Evolutionary conservation across 1,140 invertebrate species (phyloP).

Genomic region (Drosophila trapezifrons): DNA sequence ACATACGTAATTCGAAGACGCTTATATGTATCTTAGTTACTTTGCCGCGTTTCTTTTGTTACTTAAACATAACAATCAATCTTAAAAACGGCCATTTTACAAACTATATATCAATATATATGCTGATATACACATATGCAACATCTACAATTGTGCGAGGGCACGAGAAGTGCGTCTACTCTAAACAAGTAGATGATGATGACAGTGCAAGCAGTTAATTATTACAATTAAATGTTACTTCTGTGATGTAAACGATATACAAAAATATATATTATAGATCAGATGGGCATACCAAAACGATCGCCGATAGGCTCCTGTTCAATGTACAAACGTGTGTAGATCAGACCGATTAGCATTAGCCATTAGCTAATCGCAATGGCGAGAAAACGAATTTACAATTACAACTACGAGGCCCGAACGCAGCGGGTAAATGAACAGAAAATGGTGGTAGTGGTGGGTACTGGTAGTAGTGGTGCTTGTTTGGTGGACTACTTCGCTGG

Average conservation of each 20-base stretch:
- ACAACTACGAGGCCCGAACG: conserved; percentile 45
- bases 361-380: conserved; percentile 18
- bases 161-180: conserved; percentile 28
- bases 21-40: conserved; percentile 18
- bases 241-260: conserved; percentile 66
- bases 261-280: conserved; percentile 66
- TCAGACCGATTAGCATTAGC: conserved; percentile 6
- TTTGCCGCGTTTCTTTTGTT: conserved; percentile 26
- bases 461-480: background rate
- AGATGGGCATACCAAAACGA: conserved; percentile 17
- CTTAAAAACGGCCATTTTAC: conserved; percentile 16
- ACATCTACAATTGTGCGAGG: conserved; percentile 41
- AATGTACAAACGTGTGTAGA: conserved; percentile 14
- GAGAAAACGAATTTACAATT: conserved; percentile 64
- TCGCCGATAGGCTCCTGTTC: conserved; percentile 8
- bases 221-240: conserved; percentile 27
- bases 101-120: conserved; percentile 25
- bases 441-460: conserved; percentile 45
- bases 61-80: conserved; percentile 46
- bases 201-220: conserved; percentile 8
- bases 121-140: background rate
- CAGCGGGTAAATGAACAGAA: conserved; percentile 64
- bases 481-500: conserved; percentile 1
- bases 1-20: conserved; percentile 44
- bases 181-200: conserved; percentile 16